Evolutionary conservation across 2,797 vertebrate species (phyloP).

Genomic region (Arrhamphus sclerolepis): DNA sequence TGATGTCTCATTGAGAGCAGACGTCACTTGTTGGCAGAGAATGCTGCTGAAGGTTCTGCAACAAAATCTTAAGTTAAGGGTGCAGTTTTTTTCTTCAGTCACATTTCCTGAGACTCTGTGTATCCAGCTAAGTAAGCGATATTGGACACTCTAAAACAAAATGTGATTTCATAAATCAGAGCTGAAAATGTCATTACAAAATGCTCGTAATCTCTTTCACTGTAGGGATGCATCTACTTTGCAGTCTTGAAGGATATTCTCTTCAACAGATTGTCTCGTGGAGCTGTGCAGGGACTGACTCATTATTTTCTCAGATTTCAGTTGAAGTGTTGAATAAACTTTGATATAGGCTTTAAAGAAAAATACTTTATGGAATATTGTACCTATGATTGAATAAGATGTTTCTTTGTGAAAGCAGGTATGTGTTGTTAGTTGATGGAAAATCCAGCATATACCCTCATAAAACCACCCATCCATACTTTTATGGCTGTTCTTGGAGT

Average conservation of each 20-base stretch:
- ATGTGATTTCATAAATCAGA: constrained; percentile 32
- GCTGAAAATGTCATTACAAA: constrained; percentile 8
- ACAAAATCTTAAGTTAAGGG: no score
- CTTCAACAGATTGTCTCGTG: constrained; percentile 47
- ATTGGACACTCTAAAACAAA: constrained; percentile 16
- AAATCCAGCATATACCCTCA: no score
- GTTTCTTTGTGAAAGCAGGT: neutral
- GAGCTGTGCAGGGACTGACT: constrained; percentile 9
- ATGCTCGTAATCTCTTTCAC: constrained; percentile 36
- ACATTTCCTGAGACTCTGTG: constrained; percentile 17
- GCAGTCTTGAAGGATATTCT: neutral
- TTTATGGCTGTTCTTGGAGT: no score
- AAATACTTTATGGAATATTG: neutral
- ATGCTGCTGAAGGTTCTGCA: no score
- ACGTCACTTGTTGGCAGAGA: no score
- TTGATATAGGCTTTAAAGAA: constrained; percentile 12
- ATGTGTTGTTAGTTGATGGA: no score
- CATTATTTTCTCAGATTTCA: constrained; percentile 16
- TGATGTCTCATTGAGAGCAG: no score
- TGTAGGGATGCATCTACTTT: no score
- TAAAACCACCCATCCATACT: no score
- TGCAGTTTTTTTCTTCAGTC: no score
- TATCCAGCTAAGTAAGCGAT: constrained; percentile 23
- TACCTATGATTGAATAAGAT: neutral
- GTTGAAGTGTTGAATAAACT: constrained; percentile 18